Evolutionary conservation across 2,113 vertebrate species (phyloP), one percentile per base, ranked within the genome.

Genomic region (Podarcis cretensis): DNA sequence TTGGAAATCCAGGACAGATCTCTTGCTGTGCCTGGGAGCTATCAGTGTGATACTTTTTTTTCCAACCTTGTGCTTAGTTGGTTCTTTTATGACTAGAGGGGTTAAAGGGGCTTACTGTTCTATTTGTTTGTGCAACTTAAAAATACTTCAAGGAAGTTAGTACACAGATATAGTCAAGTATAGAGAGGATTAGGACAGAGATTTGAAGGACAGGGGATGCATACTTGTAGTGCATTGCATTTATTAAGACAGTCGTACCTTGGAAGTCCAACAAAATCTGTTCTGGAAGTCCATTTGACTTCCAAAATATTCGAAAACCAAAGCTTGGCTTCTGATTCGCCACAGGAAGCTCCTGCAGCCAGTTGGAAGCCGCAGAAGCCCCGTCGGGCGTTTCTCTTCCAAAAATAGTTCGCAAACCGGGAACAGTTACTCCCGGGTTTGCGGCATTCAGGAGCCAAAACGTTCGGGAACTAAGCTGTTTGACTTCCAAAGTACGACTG

Each of bases 171-270:
- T 25, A 32, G 54, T 48, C 23, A 43, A 43, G 40, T 43, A 63
- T 27, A n/a, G 27, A 65, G 25, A 76, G 0, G 16, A 71, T 76
- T 89, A 30, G 59, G 85, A 86, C 57, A 85, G 87, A 89, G 14
- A 0, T 0, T 12, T 89, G 68, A 2, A 5, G 73, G 6, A 87
- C 81, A 68, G 89, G 87, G 78, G 63, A 54, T 76, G 82, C 74
- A 88, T 91, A 76, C 71, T 83, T 90, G 87, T 86, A 75, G 76
- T 21, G 66, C 73, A 1, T 6, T 91, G 85, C 87, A 86, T 43
- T 25, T 80, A 48, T 93, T 92, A 91, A 86, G 48, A 54, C 48
- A 54, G 48, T 54, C 10, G 0, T 12, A 54, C 2, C 9, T 54
- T 54, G 48, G 10, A 54, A 54, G 48, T 54, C 48, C 48, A 54